A percentile compares a stretch with the other conserved stretches of the same genome.
phyloP scores from a whole-genome alignment of 2,797 vertebrate species.

The Pseudopleuronectes americanus region DNA sequence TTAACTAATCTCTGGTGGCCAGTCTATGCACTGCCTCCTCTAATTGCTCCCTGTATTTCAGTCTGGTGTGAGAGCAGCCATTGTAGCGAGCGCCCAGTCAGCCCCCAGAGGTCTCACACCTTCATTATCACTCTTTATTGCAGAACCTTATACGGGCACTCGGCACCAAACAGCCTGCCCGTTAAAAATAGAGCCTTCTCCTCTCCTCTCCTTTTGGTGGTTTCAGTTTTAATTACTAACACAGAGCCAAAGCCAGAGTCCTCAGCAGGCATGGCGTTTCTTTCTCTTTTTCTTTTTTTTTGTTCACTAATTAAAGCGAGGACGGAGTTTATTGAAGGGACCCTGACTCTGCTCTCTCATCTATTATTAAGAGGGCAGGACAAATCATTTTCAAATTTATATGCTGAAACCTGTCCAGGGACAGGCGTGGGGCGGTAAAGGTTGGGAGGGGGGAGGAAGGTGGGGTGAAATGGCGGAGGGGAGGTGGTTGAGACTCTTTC shows the following conservation, averaged over 20 bases:
- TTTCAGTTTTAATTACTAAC: constrained; percentile 99
- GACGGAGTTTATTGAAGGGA: constrained; percentile 95
- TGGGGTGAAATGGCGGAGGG: constrained; percentile 60
- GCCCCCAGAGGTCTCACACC: constrained; percentile 94
- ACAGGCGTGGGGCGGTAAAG: constrained; percentile 76
- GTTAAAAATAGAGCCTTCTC: constrained; percentile 95
- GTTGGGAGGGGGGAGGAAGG: constrained; percentile 65
- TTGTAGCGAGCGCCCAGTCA: constrained; percentile 91
- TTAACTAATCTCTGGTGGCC: constrained; percentile 91
- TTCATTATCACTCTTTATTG: constrained; percentile 99
- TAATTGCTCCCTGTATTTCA: constrained; percentile 93
- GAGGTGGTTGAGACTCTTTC: constrained; percentile 58
- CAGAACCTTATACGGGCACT: constrained; percentile 91
- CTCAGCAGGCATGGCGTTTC: constrained; percentile 86
- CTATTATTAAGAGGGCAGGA: constrained; percentile 98
- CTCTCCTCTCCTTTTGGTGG: constrained; percentile 89
- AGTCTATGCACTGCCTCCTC: constrained; percentile 90
- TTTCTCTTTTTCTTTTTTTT: constrained; percentile 57
- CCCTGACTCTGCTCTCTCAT: constrained; percentile 92
- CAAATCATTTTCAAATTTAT: constrained; percentile 99
- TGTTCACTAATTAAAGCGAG: constrained; percentile 95
- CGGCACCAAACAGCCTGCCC: constrained; percentile 91
- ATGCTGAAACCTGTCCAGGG: constrained; percentile 92
- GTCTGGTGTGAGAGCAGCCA: constrained; percentile 93
- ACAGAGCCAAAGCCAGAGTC: constrained; percentile 89